Conservation (phyloP, 2,888 invertebrate species). For the Eupeodes latifasciatus region DNA sequence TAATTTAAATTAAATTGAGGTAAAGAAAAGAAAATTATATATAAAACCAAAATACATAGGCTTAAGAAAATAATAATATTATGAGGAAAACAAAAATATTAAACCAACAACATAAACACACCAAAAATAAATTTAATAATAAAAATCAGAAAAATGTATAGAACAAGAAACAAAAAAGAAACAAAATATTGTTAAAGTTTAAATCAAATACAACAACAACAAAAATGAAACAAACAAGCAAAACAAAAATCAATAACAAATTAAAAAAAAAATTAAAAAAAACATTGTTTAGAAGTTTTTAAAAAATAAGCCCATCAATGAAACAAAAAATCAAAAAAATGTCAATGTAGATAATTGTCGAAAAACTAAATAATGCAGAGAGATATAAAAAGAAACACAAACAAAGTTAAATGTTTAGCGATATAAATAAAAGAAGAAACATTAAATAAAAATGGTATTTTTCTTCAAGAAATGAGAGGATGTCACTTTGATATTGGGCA, state of each 20-base stretch:
- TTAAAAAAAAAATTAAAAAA: neutral
- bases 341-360: slow-evolving; percentile 74
- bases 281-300: slow-evolving; percentile 60
- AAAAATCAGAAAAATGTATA: slow-evolving; percentile 48
- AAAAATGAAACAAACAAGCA: no score
- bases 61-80: slow-evolving; percentile 35
- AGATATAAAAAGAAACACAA: slow-evolving; percentile 35
- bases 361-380: slow-evolving; percentile 47
- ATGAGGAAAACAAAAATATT: slow-evolving; percentile 31
- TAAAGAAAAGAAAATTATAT: slow-evolving; percentile 28
- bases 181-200: slow-evolving; percentile 69
- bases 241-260: slow-evolving; percentile 10
- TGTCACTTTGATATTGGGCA: no score
- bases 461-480: no score
- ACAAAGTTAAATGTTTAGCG: slow-evolving; percentile 73
- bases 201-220: slow-evolving; percentile 35
- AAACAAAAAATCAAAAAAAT: slow-evolving; percentile 51
- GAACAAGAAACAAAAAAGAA: slow-evolving; percentile 11
- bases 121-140: slow-evolving; percentile 1
- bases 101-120: slow-evolving; percentile 20
- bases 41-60: slow-evolving; percentile 43
- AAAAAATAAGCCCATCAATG: slow-evolving; percentile 57
- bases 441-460: slow-evolving; percentile 55
- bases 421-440: slow-evolving; percentile 69
- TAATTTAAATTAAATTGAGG: slow-evolving; percentile 74